Evolutionary conservation across 2,888 invertebrate genomes (phyloP).

Genomic region (Metellina segmentata): DNA sequence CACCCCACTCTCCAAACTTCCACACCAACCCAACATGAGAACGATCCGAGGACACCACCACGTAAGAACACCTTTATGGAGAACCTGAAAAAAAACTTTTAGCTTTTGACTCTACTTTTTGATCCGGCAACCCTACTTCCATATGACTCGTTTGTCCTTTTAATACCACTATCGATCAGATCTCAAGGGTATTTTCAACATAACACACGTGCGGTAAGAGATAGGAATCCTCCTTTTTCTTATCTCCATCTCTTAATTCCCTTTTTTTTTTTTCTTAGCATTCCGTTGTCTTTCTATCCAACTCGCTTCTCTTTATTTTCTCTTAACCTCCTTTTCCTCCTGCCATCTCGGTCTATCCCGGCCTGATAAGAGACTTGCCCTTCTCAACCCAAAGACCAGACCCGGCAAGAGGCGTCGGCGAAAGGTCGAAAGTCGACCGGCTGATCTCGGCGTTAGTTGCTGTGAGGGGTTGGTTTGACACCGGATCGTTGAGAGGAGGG

Average conservation of each 20-base stretch:
- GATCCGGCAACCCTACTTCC: too few relatives aligned
- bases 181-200: neutral
- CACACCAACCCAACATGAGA: too few relatives aligned
- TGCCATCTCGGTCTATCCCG: neutral
- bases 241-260: conserved; percentile 3
- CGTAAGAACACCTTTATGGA: too few relatives aligned
- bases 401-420: neutral
- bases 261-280: neutral
- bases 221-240: neutral
- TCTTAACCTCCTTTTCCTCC: neutral
- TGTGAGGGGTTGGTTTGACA: neutral
- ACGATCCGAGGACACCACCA: too few relatives aligned
- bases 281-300: too few relatives aligned
- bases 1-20: too few relatives aligned
- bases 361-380: neutral
- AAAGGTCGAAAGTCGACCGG: conserved; percentile 13
- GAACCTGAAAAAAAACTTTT: too few relatives aligned
- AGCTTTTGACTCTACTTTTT: too few relatives aligned
- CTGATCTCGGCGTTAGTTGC: neutral
- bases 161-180: too few relatives aligned
- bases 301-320: neutral
- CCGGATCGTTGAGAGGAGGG: too few relatives aligned
- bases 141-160: too few relatives aligned
- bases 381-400: neutral
- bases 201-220: neutral